Evolutionary conservation across 92 coral and sea anemone genomes (phyloP), one percentile per base, ranked within the genome.

Genomic region (Metridium senile): DNA sequence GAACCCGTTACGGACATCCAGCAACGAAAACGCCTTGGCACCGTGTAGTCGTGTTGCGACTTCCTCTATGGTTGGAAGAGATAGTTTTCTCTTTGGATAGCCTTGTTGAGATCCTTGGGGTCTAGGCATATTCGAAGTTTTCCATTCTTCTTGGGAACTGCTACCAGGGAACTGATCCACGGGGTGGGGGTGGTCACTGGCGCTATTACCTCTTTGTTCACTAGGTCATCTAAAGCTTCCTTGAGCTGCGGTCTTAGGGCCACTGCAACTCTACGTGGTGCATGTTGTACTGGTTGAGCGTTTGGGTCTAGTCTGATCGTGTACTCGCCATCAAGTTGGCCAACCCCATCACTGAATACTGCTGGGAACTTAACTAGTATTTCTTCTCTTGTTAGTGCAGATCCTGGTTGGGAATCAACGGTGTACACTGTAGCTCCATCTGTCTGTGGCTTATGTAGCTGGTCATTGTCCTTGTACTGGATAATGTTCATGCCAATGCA

Each of bases 401-500:
- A 49, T 25, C 29, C 32, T 18, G n/a, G 53, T 1, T 45, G 30
- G 62, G 54, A 56, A 33, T 76, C 22, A 0, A 80, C 75, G 35
- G 84, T 31, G 81, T 70, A 84, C 20, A 81, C 87, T 11, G 74
- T 16, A 22, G 85, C 81, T 21, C 75, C 64, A 7, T 61, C 66
- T 23, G 63, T 82, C 46, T 71, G 49, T 23, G 87, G 87, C 54
- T 74, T 87, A 57, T 74, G 63, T 9, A 85, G 76, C 25, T 39
- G 71, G 64, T 84, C 89, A 58, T 84, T 88, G 79, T 88, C 87
- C 26, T 26, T 84, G 84, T 88, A 88, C 67, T 84, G 88, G 62
- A 89, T 75, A 25, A 81, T 76, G 34, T 84, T 81, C 93, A 89
- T 89, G 68, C 87, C 85, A 30, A 84, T 64, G 83, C 93, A 81